Base-by-base conservation (phyloP, 2,888 invertebrate genomes). In the Lagria hirta region DNA sequence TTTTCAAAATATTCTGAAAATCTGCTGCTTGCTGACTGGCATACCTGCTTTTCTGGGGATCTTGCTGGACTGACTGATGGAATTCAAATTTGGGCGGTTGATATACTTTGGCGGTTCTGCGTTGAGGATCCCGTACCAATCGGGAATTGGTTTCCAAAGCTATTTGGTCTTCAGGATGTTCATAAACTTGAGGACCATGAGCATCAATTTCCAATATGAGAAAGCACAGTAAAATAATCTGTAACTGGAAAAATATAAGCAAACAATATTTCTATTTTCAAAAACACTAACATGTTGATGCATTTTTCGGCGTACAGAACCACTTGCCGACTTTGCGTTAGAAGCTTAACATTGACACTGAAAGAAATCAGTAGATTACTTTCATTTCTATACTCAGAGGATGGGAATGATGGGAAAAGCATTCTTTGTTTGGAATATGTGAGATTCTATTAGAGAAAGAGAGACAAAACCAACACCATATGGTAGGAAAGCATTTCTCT, bases 311-410 rank as follows among this genome's bases (percentile, higher is more conserved):
- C 6, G 10, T 33, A 11, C 23, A 28, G 16, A 10, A n/a, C 34
- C 26, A 33, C 23, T 34, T 41, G 12, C 20, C 61, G 57, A 64
- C 62, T 60, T 62, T 60, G 58, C 52, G 58, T 57, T 47, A 53
- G 46, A 47, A 50, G 47, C 44, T 56, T 62, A 63, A 62, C 65
- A 65, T 64, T 67, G 68, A 61, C 64, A 69, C 67, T 69, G 68
- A 61, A 57, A 60, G 60, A 62, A 55, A 57, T 59, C 50, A 53
- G 44, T 43, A 38, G 51, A 47, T 55, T 58, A 62, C 67, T 68
- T 68, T 66, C 66, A 56, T 68, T 68, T 70, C 66, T 67, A 65
- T 62, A 57, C 53, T 54, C 43, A 53, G 48, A n/a, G n/a, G n/a
- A n/a, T n/a, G n/a, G n/a, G n/a, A n/a, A n/a, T n/a, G n/a, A n/a